Evolutionary conservation across 2,797 vertebrate genomes (phyloP).

Genomic region (Eulemur rubriventer): DNA sequence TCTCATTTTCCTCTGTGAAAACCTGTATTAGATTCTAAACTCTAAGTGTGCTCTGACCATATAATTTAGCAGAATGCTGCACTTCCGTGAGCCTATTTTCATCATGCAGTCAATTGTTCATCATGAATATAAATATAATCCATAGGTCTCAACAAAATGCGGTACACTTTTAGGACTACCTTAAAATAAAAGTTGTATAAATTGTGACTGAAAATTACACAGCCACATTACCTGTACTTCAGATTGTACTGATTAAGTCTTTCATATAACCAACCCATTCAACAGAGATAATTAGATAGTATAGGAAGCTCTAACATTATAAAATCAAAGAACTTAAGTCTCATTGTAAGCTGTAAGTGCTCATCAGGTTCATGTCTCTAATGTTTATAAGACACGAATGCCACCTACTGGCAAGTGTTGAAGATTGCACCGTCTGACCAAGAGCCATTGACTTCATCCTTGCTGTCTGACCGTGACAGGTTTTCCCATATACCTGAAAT

Average conservation of each 20-base stretch:
- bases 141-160: constrained; percentile 64
- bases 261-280: constrained; percentile 80
- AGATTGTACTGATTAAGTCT: constrained; percentile 83
- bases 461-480: neutral
- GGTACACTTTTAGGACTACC: constrained; percentile 57
- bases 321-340: constrained; percentile 78
- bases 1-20: constrained; percentile 59
- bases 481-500: neutral
- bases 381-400: constrained; percentile 71
- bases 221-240: constrained; percentile 80
- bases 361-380: neutral
- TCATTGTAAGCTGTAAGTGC: constrained; percentile 56
- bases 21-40: constrained; percentile 68
- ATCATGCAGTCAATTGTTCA: constrained; percentile 73
- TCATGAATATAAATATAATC: constrained; percentile 77
- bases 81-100: constrained; percentile 73
- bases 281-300: constrained; percentile 83
- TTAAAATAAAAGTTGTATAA: constrained; percentile 78
- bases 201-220: constrained; percentile 76
- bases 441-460: neutral
- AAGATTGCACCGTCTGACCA: constrained; percentile 31
- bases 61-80: constrained; percentile 73
- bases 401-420: constrained; percentile 78
- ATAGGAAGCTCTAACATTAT: constrained; percentile 78
- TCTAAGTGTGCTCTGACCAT: constrained; percentile 61